Evolutionary conservation across 1,140 invertebrate species (phyloP).

Genomic region (Caenorhabditis tropicalis): DNA sequence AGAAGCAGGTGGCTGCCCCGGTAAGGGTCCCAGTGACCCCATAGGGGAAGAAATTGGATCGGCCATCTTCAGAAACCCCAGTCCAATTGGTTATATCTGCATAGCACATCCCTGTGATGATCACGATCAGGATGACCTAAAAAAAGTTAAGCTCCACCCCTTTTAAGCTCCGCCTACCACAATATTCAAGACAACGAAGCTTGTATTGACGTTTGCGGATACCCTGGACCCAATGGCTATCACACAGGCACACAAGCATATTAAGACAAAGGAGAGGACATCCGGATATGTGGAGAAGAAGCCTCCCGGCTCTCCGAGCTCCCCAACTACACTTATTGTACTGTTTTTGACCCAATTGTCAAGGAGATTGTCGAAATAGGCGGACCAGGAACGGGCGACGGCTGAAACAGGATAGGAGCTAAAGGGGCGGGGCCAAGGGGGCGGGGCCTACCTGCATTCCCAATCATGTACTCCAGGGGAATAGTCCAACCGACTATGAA

Average conservation of each 20-base stretch:
- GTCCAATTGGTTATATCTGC: conserved; percentile 74
- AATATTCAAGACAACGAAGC: conserved; percentile 87
- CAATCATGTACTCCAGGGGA: conserved; percentile 75
- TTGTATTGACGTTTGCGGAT: conserved; percentile 73
- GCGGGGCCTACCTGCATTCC: conserved; percentile 76
- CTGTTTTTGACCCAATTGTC: conserved; percentile 81
- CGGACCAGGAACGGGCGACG: conserved; percentile 89
- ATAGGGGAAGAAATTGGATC: conserved; percentile 79
- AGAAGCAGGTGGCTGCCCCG: conserved; percentile 89
- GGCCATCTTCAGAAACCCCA: conserved; percentile 70
- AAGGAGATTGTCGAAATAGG: conserved; percentile 85
- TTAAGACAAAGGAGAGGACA: conserved; percentile 64
- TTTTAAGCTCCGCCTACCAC: no score
- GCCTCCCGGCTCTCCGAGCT: conserved; percentile 78
- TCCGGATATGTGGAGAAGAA: conserved; percentile 70
- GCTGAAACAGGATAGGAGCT: conserved; percentile 73
- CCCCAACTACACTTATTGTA: no score
- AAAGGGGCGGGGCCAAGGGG: background rate
- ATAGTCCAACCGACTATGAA: conserved; percentile 88
- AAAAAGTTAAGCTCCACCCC: no score
- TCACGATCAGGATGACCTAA: conserved; percentile 79
- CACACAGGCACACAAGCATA: conserved; percentile 70
- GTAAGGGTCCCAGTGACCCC: conserved; percentile 79
- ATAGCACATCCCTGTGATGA: conserved; percentile 81
- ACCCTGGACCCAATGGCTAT: conserved; percentile 83